Base-by-base conservation (phyloP, 2,888 invertebrate genomes). In the Andrena hattorfiana region DNA sequence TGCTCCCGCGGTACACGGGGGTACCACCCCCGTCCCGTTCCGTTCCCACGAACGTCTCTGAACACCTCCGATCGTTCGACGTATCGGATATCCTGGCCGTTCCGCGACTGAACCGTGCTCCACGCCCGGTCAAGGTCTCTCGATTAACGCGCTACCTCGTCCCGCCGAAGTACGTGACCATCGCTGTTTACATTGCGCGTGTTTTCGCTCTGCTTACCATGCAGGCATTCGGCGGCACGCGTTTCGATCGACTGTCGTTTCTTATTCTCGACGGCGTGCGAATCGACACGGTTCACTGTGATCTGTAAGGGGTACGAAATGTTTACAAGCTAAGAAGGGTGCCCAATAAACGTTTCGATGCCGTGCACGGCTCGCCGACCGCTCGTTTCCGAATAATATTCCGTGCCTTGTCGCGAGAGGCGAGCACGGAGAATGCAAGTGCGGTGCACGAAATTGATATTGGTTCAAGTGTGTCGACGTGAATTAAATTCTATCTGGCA, bases 81-180 rank as follows among this genome's bases (percentile, higher is more conserved):
- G 23, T 69, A 69, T 83, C 68, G 49, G 60, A 71, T 51, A 26
- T 10, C 54, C 35, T 28, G 8, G 59, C 54, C 49, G 35, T 83
- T 69, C 63, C 54, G 81, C 84, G 81, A 74, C 71, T 77, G 71
- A 54, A 72, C 56, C 59, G 62, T 23, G 70, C 73, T 74, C 49
- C 35, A 48, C 66, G 62, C 68, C 75, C 76, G 85, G 85, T 85
- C 85, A 85, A 85, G 85, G 85, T 85, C 85, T 78, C 26, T 20
- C 64, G 72, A 62, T 69, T 66, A 79, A 71, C 71, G 72, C 76
- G 75, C 70, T 84, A 62, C 73, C 54, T 81, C 72, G 28, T 69
- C 78, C 75, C n/a, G n/a, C 51, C 8, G 56, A 66, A 66, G 26
- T 76, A 69, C 64, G 70, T 48, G 78, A 49, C 49, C 32, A 35